Percentiles rank a stretch among this genome's conserved stretches.
These are phyloP conservation scores for Upupa epops DNA, from an alignment of 2,113 vertebrate species.

Conservation along the genomic window DNA sequence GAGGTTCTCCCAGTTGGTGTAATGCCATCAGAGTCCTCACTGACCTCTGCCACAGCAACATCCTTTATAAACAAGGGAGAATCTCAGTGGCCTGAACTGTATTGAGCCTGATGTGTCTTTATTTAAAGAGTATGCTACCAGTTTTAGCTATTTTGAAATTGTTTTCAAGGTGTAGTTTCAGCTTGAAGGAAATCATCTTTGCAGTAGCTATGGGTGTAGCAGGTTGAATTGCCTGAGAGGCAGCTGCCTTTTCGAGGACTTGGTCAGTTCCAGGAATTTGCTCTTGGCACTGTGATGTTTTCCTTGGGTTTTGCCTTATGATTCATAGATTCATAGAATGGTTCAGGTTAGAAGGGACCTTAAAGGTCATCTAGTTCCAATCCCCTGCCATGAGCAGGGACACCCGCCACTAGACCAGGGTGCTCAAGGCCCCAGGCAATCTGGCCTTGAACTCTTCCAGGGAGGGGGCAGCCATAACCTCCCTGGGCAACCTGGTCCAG, in stretches of 20 bases:
- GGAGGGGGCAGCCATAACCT: no score
- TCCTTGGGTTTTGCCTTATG: neutral
- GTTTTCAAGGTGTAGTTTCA: neutral
- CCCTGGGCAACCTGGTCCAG: no score
- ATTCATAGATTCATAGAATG: no score
- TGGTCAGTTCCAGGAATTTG: neutral
- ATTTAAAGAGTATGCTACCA: neutral
- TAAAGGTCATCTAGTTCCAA: no score
- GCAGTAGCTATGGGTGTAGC: neutral
- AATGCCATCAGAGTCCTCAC: neutral
- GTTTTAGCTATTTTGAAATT: neutral
- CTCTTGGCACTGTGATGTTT: no score
- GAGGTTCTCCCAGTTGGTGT: neutral
- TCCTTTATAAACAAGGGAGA: no score
- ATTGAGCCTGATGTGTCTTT: neutral
- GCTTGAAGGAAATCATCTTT: neutral
- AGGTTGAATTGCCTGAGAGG: neutral
- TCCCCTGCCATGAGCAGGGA: no score
- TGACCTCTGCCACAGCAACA: no score
- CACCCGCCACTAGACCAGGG: no score
- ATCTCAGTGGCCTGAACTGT: neutral
- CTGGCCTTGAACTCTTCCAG: no score
- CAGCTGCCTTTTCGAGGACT: slow-evolving; percentile 8
- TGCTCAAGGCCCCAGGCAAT: no score
- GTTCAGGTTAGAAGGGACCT: no score